phyloP scores from a whole-genome alignment of 2,888 invertebrate genomes.

The Myopa testacea region DNA sequence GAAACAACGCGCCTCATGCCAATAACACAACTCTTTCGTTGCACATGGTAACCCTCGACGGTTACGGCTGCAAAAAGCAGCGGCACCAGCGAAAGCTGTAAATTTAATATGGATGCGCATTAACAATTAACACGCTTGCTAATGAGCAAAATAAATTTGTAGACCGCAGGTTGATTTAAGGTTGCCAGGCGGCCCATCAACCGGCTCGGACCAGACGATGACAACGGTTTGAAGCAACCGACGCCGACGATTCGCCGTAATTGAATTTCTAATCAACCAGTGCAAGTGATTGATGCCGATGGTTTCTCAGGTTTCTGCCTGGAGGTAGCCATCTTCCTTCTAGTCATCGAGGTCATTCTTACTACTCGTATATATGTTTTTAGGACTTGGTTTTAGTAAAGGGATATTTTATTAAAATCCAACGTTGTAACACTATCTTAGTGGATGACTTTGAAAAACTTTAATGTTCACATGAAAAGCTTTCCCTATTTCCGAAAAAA shows the following conservation, averaged over 20 bases:
- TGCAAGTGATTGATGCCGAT: background rate
- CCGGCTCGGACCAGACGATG: background rate
- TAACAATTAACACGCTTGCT: constrained; percentile 40
- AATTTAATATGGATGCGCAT: constrained; percentile 39
- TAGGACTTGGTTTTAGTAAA: too few relatives aligned
- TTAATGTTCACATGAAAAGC: too few relatives aligned
- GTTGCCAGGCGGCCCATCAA: background rate
- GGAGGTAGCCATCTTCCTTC: background rate
- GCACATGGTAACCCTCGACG: background rate
- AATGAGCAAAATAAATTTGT: constrained; percentile 40
- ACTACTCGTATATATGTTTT: too few relatives aligned
- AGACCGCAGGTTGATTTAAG: constrained; percentile 31
- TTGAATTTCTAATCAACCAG: constrained; percentile 19
- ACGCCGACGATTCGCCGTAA: background rate
- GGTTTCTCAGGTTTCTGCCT: background rate
- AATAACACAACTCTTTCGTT: background rate
- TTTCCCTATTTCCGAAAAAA: too few relatives aligned
- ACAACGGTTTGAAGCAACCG: background rate
- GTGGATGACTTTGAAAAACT: too few relatives aligned
- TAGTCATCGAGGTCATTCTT: too few relatives aligned
- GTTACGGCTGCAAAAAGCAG: background rate
- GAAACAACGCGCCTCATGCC: too few relatives aligned
- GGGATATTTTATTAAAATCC: too few relatives aligned
- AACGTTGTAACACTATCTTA: too few relatives aligned
- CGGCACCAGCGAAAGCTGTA: constrained; percentile 19